A percentile compares a stretch with the other conserved stretches of the same genome.
Evolutionary conservation across 2,113 vertebrate genomes (phyloP).

Genomic region (Perccottus glenii): DNA sequence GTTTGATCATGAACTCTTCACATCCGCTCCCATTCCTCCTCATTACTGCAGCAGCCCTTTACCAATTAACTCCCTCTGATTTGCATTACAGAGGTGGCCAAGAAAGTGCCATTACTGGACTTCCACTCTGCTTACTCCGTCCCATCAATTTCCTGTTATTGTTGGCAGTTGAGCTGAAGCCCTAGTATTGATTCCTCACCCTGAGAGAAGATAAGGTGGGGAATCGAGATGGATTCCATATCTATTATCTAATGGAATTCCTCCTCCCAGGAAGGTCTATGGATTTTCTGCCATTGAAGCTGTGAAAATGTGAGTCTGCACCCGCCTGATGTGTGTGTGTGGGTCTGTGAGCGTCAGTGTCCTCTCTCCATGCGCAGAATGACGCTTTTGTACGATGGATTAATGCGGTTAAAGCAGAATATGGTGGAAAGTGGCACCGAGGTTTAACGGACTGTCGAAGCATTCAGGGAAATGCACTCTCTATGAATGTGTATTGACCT

Average conservation of each 20-base stretch:
- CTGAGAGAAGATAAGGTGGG: constrained; percentile 82
- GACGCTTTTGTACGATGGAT: constrained; percentile 75
- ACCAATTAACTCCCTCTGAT: constrained; percentile 67
- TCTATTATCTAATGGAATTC: constrained; percentile 89
- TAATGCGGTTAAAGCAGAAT: constrained; percentile 73
- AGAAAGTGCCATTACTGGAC: constrained; percentile 70
- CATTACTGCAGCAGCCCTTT: constrained; percentile 50
- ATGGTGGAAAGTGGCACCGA: constrained; percentile 67
- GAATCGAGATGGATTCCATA: constrained; percentile 87
- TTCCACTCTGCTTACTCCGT: constrained; percentile 59
- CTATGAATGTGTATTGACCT: constrained; percentile 79
- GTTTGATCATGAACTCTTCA: constrained; percentile 55
- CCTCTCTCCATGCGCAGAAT: constrained; percentile 64
- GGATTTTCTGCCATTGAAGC: constrained; percentile 86
- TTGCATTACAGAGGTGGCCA: constrained; percentile 59
- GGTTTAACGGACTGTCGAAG: constrained; percentile 64
- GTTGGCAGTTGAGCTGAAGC: constrained; percentile 82
- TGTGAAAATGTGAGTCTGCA: constrained; percentile 71
- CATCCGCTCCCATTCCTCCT: constrained; percentile 42
- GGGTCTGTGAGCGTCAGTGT: constrained; percentile 25
- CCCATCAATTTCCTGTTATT: constrained; percentile 85
- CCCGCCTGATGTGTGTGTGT: constrained; percentile 21
- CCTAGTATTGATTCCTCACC: constrained; percentile 82
- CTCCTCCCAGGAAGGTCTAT: constrained; percentile 84
- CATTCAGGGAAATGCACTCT: constrained; percentile 72